Base-by-base conservation (phyloP, 2,113 vertebrate genomes). In the Aix galericulata region DNA sequence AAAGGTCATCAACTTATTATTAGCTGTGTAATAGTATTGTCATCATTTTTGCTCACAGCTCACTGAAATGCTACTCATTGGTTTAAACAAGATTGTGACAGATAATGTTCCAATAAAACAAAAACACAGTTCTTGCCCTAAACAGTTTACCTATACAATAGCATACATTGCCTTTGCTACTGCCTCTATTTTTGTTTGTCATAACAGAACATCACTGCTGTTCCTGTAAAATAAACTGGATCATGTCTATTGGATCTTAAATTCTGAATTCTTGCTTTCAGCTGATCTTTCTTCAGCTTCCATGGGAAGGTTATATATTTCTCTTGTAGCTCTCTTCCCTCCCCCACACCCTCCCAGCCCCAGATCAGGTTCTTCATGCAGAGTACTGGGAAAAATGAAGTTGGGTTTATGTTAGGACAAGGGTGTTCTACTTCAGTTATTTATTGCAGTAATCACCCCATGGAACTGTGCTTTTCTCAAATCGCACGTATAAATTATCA, bases 371-470 rank as follows among this genome's bases (percentile, higher is more conserved):
- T 88, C 88, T 62, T 72, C 32, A 4, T 0, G 2, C 56, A 58
- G 88, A 76, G 81, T 18, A 73, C 0, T 63, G 75, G 84, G 92
- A 91, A 81, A 94, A 94, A 94, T 64, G 75, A 44, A 93, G 91
- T 78, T 91, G 82, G 52, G 87, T 96, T 96, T 93, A 88, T 81
- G 50, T 91, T 74, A 94, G 96, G 96, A 94, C 96, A 91, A 91
- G 89, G 94, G 73, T 95, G 88, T 96, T 94, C 91, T 94, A 75
- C 82, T 81, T 53, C 87, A 89, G 86, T 95, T 96, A 94, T 96
- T 96, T 97, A 95, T 95, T 91, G 84, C 86, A 31, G 91, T 88
- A 96, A 96, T 96, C 95, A 94, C 89, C 95, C 94, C 85, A 53
- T 1, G 85, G 96, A 96, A 89, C 93, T 52, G 74, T 85, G 92